Evolutionary conservation across 2,888 invertebrate genomes (phyloP).

Genomic region (Dynastes grantii): DNA sequence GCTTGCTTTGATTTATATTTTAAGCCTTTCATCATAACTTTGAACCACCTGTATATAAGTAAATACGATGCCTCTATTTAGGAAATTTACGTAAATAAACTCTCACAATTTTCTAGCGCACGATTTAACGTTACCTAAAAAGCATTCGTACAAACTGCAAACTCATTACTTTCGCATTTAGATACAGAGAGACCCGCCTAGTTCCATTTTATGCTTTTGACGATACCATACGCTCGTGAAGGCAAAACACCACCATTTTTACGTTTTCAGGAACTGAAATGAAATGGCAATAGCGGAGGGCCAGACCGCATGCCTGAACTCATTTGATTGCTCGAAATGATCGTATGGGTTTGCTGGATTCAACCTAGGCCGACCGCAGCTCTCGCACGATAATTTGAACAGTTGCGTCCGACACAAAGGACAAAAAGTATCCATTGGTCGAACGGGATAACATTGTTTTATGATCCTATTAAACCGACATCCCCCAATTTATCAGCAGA

Average conservation of each 20-base stretch:
- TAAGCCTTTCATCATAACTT: too few relatives aligned
- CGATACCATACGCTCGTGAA: not conserved
- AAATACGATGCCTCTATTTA: not conserved
- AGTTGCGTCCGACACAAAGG: slow-evolving; percentile 22
- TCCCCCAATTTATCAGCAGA: not conserved
- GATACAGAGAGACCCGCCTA: not conserved
- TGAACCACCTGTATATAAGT: too few relatives aligned
- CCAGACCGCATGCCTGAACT: slow-evolving; percentile 9
- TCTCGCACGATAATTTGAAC: slow-evolving; percentile 32
- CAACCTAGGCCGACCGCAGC: slow-evolving; percentile 5
- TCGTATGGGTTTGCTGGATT: slow-evolving; percentile 19
- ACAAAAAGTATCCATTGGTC: slow-evolving; percentile 15
- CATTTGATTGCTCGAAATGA: slow-evolving; percentile 28
- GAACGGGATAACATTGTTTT: slow-evolving; percentile 31
- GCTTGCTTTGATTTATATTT: too few relatives aligned
- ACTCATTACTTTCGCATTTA: slow-evolving; percentile 37
- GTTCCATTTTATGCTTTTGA: not conserved
- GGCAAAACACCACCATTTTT: not conserved
- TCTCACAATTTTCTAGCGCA: not conserved
- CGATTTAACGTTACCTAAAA: not conserved
- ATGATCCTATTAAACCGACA: slow-evolving; percentile 28
- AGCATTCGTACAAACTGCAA: not conserved
- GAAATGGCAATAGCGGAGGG: slow-evolving; percentile 23
- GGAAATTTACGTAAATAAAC: not conserved
- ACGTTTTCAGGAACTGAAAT: not conserved